Evolutionary conservation across 1,140 invertebrate genomes (phyloP), one percentile per base, ranked within the genome.

Genomic region (Hyles euphorbiae): DNA sequence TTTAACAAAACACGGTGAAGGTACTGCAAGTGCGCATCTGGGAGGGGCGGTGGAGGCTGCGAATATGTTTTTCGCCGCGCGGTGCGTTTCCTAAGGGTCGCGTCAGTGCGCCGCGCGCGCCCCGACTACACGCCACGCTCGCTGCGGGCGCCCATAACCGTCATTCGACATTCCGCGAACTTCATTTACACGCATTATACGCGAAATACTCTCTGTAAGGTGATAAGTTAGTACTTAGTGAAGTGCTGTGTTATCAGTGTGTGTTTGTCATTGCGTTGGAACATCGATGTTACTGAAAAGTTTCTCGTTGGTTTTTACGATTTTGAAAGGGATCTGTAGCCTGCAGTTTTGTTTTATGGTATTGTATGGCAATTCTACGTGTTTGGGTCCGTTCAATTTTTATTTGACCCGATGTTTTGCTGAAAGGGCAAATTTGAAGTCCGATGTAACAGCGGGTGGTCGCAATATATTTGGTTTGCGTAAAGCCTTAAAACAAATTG

Each of bases 91-190:
- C 1, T 40, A 8, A 22, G 22, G 8, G 36, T 40, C 36, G 74
- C 81, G 81, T 71, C 81, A 87, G 83, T 87, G 74, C 78, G 83
- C 81, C 74, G 67, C 67, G 75, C 72, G 82, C 82, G 76, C 76
- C 70, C 78, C 61, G 8, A 40, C 65, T 9, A 33, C 45, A 47
- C 48, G 53, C 33, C 22, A 22, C 22, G 22, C 22, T 22, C 66
- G 68, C 61, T 53, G 62, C 67, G 66, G 70, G 68, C 66, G 61
- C 61, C 58, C 43, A 7, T 34, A 3, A 4, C 9, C 45, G 22
- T 2, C 22, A 22, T 22, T 22, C 36, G 34, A 53, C 56, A 46
- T 3, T 22, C 7, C 63, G 66, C 61, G 64, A 70, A 63, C 62
- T 46, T 47, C 34, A 61, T 51, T 59, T 58, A 40, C 36, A 40